A percentile compares a stretch with the other conserved stretches of the same genome.
Conservation (phyloP, 2,797 vertebrate genomes). For the Falco berigora region DNA sequence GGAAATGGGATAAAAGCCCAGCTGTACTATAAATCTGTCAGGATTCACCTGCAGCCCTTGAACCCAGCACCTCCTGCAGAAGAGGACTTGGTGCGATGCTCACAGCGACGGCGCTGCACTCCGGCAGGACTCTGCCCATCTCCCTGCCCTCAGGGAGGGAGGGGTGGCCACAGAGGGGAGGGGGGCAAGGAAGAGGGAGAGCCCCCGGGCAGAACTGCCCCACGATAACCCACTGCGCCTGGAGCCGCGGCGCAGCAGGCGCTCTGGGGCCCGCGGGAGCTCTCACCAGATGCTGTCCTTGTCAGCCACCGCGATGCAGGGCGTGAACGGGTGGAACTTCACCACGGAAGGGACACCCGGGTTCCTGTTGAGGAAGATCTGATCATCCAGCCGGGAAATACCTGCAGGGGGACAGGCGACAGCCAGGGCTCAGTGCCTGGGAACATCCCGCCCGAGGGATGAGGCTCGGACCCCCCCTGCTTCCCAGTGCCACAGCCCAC, state of each 20-base stretch:
- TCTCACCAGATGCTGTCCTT: conserved; percentile 96
- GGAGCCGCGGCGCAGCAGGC: no score
- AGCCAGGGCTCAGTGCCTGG: neutral
- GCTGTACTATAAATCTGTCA: neutral
- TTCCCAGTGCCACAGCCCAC: accelerated
- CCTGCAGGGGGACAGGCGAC: conserved; percentile 66
- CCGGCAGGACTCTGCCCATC: accelerated
- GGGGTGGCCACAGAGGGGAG: neutral
- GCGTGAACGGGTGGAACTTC: conserved; percentile 95
- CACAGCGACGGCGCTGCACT: accelerated
- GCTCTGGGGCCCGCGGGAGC: accelerated
- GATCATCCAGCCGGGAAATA: conserved; percentile 89
- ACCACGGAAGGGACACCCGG: conserved; percentile 94
- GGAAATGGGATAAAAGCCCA: neutral
- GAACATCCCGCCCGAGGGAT: accelerated
- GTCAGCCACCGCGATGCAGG: conserved; percentile 93
- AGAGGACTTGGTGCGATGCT: accelerated
- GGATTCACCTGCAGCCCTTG: neutral
- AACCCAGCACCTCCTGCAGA: neutral
- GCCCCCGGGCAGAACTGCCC: accelerated
- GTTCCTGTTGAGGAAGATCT: conserved; percentile 98
- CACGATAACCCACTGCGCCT: accelerated
- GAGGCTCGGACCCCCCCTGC: neutral
- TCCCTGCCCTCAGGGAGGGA: neutral
- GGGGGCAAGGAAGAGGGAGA: neutral